Base-by-base conservation (phyloP, 2,888 invertebrate species). In the Microdon myrmicae region DNA sequence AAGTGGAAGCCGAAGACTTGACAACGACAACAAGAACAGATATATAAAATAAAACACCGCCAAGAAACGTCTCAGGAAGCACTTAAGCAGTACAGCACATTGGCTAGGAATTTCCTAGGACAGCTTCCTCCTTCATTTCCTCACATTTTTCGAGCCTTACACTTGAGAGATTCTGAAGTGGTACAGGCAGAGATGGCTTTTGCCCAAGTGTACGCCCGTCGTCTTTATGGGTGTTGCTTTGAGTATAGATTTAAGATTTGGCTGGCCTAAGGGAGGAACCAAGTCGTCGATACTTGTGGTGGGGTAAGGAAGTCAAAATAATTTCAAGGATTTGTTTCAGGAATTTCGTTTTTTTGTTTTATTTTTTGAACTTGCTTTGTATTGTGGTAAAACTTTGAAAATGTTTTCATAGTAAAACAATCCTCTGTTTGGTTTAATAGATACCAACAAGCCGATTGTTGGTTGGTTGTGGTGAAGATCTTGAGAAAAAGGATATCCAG, bases 51-150 rank as follows among this genome's bases (percentile, higher is more conserved):
- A 43, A 44, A 61, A 28, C 25, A 47, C 48, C 54, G 49, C 44
- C 56, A 49, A 56, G 61, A 56, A 61, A 61, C 55, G 61, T 56
- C 49, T 49, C 19, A 61, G 61, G 56, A 61, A 61, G 44, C 61
- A 61, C 61, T 61, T 61, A 61, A 61, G 61, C 39, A 39, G 44
- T 34, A 20, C 39, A 45, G 49, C 55, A 60, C 44, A 49, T 43
- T 55, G 60, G 48, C 55, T 49, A 61, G 44, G 48, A 61, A 61
- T 56, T 44, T 49, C 19, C 34, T 17, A 45, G 43, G 44, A 60
- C 45, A 44, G 39, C 34, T 34, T 49, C 20, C 37, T 14, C n/a
- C n/a, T 23, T 32, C 44, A 14, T n/a, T n/a, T 29, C 20, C 17
- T 12, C 43, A 32, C 6, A 12, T 13, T 23, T 14, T 35, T 14